Evolutionary conservation across 2,113 vertebrate genomes (phyloP).

Genomic region (Carassius gibelio): DNA sequence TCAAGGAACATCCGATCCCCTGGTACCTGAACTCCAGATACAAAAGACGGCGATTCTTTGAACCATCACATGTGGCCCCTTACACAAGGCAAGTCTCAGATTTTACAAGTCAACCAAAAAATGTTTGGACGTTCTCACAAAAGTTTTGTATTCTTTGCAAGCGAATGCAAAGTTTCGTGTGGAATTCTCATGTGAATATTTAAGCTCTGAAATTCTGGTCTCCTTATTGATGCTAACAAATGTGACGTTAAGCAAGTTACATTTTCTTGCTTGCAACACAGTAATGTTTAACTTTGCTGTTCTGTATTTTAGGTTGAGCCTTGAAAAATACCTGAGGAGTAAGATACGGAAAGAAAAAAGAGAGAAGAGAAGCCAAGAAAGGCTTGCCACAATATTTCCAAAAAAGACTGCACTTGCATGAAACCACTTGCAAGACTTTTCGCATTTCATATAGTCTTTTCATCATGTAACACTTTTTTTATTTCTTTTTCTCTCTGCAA

Average conservation of each 20-base stretch:
- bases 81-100: constrained; percentile 74
- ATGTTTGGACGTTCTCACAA: not conserved
- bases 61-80: constrained; percentile 79
- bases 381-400: constrained; percentile 78
- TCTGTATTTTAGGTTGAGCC: constrained; percentile 77
- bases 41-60: constrained; percentile 83
- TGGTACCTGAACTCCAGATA: constrained; percentile 91
- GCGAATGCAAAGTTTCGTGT: not conserved
- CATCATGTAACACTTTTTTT: not conserved
- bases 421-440: not conserved
- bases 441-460: not conserved
- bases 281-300: not conserved
- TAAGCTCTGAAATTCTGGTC: not conserved
- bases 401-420: constrained; percentile 66
- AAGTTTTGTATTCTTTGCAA: no score
- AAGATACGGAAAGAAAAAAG: constrained; percentile 63
- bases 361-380: constrained; percentile 63
- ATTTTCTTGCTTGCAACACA: not conserved
- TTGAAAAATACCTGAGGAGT: constrained; percentile 77
- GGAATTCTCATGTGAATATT: not conserved
- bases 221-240: not conserved
- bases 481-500: not conserved
- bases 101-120: no score
- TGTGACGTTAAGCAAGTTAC: not conserved
- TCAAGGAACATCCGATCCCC: constrained; percentile 89